Evolutionary conservation across 2,888 invertebrate species (phyloP).

Genomic region (Cephalotes varians): DNA sequence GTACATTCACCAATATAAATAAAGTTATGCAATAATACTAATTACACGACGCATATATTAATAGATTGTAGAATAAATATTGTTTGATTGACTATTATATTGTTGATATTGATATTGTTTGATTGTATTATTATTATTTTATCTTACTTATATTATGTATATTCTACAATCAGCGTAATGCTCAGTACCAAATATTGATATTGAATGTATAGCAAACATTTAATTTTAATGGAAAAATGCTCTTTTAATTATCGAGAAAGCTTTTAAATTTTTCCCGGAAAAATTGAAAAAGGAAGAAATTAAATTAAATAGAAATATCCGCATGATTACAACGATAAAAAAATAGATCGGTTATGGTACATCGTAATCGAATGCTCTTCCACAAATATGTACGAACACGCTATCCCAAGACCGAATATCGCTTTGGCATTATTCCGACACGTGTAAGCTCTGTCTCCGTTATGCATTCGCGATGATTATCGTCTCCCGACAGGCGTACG

Average conservation of each 20-base stretch:
- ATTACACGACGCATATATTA: not conserved
- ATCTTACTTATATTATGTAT: not conserved
- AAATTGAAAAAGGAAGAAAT: not conserved
- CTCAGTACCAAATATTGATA: not conserved
- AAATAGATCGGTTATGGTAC: not conserved
- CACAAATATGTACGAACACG: not conserved
- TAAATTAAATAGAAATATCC: not conserved
- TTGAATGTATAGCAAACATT: not conserved
- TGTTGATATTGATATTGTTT: too few species aligned
- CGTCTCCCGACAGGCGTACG: not conserved
- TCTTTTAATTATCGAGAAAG: too few species aligned
- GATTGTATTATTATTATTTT: constrained; percentile 17
- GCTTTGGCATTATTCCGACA: constrained; percentile 10
- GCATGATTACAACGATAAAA: not conserved
- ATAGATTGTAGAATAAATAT: not conserved
- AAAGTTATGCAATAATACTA: not conserved
- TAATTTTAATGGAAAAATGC: not conserved
- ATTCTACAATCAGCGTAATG: not conserved
- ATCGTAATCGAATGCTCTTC: not conserved
- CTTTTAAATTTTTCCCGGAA: too few species aligned
- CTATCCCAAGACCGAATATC: not conserved
- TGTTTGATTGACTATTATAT: not conserved
- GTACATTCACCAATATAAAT: not conserved
- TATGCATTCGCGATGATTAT: constrained; percentile 12
- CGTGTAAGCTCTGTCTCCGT: constrained; percentile 3